phyloP scores from a whole-genome alignment of 2,113 vertebrate species.

The Corynorhinus townsendii region DNA sequence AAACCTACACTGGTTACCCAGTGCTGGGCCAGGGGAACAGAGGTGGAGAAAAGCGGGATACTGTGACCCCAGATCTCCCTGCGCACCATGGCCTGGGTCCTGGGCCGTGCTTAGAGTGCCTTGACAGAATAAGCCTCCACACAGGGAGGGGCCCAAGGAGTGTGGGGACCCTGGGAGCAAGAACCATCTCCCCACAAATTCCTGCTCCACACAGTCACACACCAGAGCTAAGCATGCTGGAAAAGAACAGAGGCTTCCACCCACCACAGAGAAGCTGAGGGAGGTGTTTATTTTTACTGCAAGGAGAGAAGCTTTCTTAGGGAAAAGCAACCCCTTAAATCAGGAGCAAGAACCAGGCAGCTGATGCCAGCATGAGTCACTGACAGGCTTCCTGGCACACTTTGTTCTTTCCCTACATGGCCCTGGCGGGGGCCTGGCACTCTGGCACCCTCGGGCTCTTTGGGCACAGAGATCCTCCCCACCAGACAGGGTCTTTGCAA shows the following conservation, averaged over 20 bases:
- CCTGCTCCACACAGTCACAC: background rate
- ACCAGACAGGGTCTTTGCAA: background rate
- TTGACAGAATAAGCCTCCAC: background rate
- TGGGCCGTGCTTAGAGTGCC: no score
- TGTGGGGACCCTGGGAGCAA: background rate
- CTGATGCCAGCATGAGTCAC: background rate
- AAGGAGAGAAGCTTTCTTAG: background rate
- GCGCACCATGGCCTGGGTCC: background rate
- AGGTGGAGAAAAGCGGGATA: accelerated
- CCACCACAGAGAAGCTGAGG: background rate
- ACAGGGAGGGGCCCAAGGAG: background rate
- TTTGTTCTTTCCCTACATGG: background rate
- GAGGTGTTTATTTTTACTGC: background rate
- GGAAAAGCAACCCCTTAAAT: background rate
- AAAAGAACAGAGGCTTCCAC: background rate
- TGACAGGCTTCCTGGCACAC: background rate
- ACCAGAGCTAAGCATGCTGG: background rate
- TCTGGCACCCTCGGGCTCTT: background rate
- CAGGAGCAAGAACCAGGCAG: background rate
- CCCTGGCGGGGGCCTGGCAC: background rate
- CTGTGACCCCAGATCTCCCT: background rate
- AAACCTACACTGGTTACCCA: background rate
- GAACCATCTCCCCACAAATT: background rate
- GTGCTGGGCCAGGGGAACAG: background rate
- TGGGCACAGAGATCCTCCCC: background rate